Conservation (phyloP, 2,797 vertebrate genomes). For the Okamejei kenojei region DNA sequence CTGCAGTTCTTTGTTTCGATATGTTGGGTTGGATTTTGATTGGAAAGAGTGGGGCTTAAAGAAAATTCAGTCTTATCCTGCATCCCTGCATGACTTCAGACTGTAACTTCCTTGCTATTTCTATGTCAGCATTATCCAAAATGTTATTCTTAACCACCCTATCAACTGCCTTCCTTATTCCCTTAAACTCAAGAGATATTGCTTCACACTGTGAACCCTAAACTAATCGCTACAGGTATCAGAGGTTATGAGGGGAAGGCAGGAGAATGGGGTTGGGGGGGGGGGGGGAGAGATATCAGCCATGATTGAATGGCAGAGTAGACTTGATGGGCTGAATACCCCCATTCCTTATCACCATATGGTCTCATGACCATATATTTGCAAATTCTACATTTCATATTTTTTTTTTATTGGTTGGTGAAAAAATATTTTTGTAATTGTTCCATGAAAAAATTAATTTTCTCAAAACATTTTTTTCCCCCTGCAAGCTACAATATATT, state of each 20-base stretch:
- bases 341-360: too few relatives aligned
- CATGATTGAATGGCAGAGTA: too few relatives aligned
- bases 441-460: not conserved
- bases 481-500: not conserved
- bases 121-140: not conserved
- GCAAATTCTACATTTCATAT: not conserved
- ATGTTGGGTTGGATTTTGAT: not conserved
- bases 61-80: not conserved
- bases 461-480: not conserved
- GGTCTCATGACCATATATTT: too few relatives aligned
- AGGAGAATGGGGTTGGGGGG: too few relatives aligned
- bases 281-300: too few relatives aligned
- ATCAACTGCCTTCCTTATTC: not conserved
- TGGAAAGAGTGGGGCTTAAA: not conserved
- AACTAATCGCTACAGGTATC: not conserved
- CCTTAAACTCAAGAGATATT: not conserved
- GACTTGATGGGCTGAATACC: too few relatives aligned
- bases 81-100: not conserved
- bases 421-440: too few relatives aligned
- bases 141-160: not conserved
- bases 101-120: not conserved
- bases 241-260: too few relatives aligned
- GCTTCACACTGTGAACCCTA: not conserved
- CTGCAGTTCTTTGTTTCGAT: too few relatives aligned
- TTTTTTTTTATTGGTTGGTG: not conserved